Percentiles rank a stretch among this genome's conserved stretches.
Evolutionary conservation across 2,113 vertebrate genomes (phyloP).

Genomic region (Oreochromis niloticus): DNA sequence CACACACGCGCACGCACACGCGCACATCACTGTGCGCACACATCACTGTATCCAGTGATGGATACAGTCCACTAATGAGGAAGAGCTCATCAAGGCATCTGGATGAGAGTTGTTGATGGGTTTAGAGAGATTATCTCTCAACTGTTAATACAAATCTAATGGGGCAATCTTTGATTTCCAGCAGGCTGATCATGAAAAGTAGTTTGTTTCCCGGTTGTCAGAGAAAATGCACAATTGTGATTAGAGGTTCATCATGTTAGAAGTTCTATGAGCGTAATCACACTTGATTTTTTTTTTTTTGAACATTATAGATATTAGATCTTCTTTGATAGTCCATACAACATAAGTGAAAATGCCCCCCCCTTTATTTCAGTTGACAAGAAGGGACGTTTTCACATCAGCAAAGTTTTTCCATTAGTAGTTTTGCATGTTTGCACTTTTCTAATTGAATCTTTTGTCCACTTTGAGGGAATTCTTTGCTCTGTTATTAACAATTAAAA

Average conservation of each 20-base stretch:
- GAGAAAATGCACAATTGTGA: neutral
- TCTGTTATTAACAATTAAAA: neutral
- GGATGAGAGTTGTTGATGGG: neutral
- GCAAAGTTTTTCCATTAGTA: neutral
- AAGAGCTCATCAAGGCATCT: conserved; percentile 41
- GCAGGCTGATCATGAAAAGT: conserved; percentile 1
- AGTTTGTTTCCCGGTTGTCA: neutral
- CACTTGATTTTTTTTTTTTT: neutral
- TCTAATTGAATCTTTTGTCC: neutral
- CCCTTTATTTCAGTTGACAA: neutral
- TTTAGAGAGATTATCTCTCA: conserved; percentile 30
- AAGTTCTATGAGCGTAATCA: conserved; percentile 13
- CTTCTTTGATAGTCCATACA: neutral
- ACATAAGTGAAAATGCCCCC: neutral
- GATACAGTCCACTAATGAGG: conserved; percentile 50
- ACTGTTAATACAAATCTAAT: conserved; percentile 29
- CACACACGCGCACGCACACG: neutral
- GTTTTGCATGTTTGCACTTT: neutral
- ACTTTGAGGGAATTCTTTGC: neutral
- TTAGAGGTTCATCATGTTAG: neutral
- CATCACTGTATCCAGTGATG: neutral
- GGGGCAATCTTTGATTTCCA: conserved; percentile 30
- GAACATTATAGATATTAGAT: neutral
- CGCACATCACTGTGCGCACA: neutral
- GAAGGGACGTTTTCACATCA: neutral